Evolutionary conservation across 2,113 vertebrate species (phyloP), one percentile per base, ranked within the genome.

Genomic region (Oncorhynchus masou): DNA sequence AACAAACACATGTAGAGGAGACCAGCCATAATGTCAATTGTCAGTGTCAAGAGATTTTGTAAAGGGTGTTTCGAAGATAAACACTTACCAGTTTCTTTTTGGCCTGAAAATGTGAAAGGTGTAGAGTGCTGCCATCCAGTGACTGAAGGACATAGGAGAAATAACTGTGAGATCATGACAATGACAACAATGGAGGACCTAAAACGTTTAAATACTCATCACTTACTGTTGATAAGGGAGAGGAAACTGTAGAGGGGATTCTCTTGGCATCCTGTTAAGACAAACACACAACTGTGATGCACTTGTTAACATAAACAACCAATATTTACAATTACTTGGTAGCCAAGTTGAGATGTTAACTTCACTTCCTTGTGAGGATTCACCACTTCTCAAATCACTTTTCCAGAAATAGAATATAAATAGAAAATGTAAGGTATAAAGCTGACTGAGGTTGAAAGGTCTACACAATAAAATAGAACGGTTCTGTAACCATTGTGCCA

Each of bases 221-320:
- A 93, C 96, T 96, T 94, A 99, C 96, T 88, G 92, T 86, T 88
- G 95, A 94, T 39, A 94, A 66, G 0, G 93, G 92, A 80, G 93
- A 95, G 79, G 94, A 92, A 79, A 85, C 81, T 76, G 91, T 69
- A 87, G 96, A 95, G 0, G 97, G 96, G 84, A 99, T 99, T 91
- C 95, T 95, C 90, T 95, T 97, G 65, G 96, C 98, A 92, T 99
- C 98, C 98, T 99, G 84, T 84, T 13, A 79, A 88, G 34, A 66
- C 76, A n/a, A 79, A 68, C 12, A 79, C 5, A 49, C 9, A 5
- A 67, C 6, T 67, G 25, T 29, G 22, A 67, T 67, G 22, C 24
- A 67, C 8, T 3, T 25, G 64, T 25, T 67, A 29, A 15, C 22
- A 2, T 70, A 12, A 3, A 57, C 39, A 31, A 20, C 19, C 19